These are phyloP conservation scores for Enteromius treurensis DNA, from an alignment of 2,797 vertebrate genomes.

Conservation along the genomic window DNA sequence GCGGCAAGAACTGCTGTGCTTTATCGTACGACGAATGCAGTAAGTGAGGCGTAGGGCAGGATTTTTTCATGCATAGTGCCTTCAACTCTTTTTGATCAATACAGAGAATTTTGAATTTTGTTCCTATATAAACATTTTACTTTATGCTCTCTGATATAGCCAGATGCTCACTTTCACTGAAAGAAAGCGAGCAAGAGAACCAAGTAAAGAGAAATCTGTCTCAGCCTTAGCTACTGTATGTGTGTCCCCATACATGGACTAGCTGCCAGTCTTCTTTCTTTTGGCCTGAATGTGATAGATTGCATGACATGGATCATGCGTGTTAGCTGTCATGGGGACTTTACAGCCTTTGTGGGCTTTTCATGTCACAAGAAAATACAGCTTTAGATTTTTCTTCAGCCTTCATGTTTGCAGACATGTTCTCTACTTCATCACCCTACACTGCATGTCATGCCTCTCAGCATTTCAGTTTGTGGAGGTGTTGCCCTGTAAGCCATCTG, in stretches of 20 bases:
- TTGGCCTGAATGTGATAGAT: constrained; percentile 69
- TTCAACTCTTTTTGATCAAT: not conserved
- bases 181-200: not conserved
- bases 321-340: constrained; percentile 61
- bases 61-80: not conserved
- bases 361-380: constrained; percentile 59
- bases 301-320: constrained; percentile 60
- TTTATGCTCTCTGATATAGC: not conserved
- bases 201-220: not conserved
- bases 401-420: constrained; percentile 59
- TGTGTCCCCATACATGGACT: constrained; percentile 41
- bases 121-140: not conserved
- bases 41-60: not conserved
- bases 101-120: not conserved
- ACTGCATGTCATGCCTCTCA: not conserved
- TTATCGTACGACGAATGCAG: not conserved
- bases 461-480: not conserved
- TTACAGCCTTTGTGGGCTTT: constrained; percentile 60
- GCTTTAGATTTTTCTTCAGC: constrained; percentile 31
- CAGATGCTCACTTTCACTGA: not conserved
- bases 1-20: not conserved
- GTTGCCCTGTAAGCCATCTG: not conserved
- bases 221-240: not conserved
- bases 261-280: constrained; percentile 55
- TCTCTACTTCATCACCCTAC: constrained; percentile 24